Base-by-base conservation (phyloP, 1,140 invertebrate genomes). In the Kradibia gibbosae region DNA sequence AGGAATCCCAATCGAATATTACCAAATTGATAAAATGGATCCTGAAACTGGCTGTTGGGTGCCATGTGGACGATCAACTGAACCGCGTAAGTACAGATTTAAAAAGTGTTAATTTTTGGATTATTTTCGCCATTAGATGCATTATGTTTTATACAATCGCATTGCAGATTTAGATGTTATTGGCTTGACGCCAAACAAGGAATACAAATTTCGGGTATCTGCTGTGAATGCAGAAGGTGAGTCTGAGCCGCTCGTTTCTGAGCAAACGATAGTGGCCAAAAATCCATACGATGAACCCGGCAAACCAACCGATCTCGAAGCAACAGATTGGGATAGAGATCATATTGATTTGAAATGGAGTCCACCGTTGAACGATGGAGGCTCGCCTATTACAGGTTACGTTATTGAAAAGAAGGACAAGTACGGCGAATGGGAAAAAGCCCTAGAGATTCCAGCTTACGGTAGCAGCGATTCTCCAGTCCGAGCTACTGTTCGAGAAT, bases 221-320 rank as follows among this genome's bases (percentile, higher is more conserved):
- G 99, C 99, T 73, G 97, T 99, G 17, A 99, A 99, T 91, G 93
- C 96, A 13, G 97, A 99, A 89, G 99, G 99, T 48, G 97, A 99
- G 91, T 99, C 98, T 3, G 97, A 97, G 86, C 98, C 98, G 25
- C 92, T 99, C n/a, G 94, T 95, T 83, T 95, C 97, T 0, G 95
- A 97, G 48, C 93, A 95, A 87, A 92, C 96, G 20, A 97, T 99
- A 71, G 92, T 96, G 86, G 98, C 98, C 28, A 99, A 99, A 92
- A 98, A 99, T 95, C 98, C 98, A 80, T 99, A 96, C 88, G 97
- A 98, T 88, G 96, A 98, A 90, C 98, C 99, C 81, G 97, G 96
- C 80, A 96, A 97, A 86, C 98, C 97, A 20, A 96, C 96, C 78
- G 95, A 98, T 85, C 94, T 99, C 11, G 94, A 96, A 88, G 95